Evolutionary conservation across 2,113 vertebrate genomes (phyloP).

Genomic region (Argyrosomus japonicus): DNA sequence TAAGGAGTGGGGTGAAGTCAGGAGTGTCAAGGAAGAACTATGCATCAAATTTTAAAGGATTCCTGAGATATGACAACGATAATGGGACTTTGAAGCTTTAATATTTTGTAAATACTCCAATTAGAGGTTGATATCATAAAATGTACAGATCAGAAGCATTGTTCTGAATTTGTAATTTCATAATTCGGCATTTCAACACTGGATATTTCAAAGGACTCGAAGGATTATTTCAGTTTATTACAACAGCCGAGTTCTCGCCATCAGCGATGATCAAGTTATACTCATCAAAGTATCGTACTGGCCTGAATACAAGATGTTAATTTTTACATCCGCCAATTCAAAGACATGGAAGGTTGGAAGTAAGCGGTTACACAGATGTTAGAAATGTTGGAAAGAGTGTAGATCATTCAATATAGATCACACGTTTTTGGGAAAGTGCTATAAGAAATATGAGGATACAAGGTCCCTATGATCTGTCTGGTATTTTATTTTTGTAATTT

Average conservation of each 20-base stretch:
- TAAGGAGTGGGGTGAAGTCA: constrained; percentile 22
- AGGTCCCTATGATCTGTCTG: too few species aligned
- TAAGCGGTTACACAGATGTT: too few species aligned
- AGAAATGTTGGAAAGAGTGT: too few species aligned
- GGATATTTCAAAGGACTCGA: not conserved
- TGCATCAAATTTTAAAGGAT: not conserved
- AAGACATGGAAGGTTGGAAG: not conserved
- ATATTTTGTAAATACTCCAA: not conserved
- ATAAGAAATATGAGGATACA: too few species aligned
- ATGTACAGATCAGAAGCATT: not conserved
- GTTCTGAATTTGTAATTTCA: not conserved
- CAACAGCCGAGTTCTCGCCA: not conserved
- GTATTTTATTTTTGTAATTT: too few species aligned
- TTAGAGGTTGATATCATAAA: not conserved
- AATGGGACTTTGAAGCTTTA: not conserved
- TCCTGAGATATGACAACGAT: not conserved
- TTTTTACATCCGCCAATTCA: too few species aligned
- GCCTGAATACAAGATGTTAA: not conserved
- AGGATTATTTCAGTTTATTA: not conserved
- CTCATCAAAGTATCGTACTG: not conserved
- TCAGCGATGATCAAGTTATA: not conserved
- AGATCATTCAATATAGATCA: too few species aligned
- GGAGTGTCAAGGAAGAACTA: not conserved
- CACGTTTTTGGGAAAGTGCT: too few species aligned
- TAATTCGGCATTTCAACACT: not conserved